These are phyloP conservation scores for Otocyon megalotis DNA, from an alignment of 2,113 vertebrate species.

Conservation along the genomic window DNA sequence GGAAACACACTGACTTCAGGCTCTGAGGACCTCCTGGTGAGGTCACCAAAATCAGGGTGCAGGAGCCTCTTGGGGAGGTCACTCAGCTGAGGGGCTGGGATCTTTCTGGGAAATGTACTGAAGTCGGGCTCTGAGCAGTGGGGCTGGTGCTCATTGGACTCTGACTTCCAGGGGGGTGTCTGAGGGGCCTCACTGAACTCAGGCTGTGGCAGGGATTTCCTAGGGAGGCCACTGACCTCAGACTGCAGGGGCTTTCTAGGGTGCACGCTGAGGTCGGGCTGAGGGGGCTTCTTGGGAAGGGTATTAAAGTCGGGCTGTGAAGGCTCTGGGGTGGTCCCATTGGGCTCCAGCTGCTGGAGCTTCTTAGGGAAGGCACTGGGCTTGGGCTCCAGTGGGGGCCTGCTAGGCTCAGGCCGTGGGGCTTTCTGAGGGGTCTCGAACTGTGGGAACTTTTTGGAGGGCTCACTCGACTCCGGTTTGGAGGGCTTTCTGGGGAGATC, in stretches of 20 bases:
- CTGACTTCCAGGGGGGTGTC: background rate
- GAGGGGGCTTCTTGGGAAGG: slow-evolving; percentile 37
- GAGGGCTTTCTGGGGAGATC: background rate
- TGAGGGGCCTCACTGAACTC: background rate
- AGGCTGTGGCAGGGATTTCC: background rate
- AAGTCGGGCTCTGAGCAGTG: background rate
- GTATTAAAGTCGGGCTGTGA: background rate
- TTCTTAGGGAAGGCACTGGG: background rate
- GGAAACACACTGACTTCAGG: background rate
- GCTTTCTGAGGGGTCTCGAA: background rate
- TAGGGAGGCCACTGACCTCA: background rate
- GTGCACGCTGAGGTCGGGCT: background rate
- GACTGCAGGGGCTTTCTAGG: background rate
- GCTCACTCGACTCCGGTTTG: background rate
- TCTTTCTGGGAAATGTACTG: background rate
- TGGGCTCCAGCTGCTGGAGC: background rate
- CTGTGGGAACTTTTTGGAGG: background rate
- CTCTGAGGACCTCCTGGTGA: background rate
- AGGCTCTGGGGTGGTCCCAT: background rate
- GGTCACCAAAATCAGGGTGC: background rate
- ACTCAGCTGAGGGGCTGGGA: background rate
- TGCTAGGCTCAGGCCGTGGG: background rate
- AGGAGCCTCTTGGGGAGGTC: background rate
- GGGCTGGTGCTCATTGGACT: background rate
- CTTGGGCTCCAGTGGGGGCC: background rate